Evolutionary conservation across 2,888 invertebrate species (phyloP).

Genomic region (Brassicogethes aeneus): DNA sequence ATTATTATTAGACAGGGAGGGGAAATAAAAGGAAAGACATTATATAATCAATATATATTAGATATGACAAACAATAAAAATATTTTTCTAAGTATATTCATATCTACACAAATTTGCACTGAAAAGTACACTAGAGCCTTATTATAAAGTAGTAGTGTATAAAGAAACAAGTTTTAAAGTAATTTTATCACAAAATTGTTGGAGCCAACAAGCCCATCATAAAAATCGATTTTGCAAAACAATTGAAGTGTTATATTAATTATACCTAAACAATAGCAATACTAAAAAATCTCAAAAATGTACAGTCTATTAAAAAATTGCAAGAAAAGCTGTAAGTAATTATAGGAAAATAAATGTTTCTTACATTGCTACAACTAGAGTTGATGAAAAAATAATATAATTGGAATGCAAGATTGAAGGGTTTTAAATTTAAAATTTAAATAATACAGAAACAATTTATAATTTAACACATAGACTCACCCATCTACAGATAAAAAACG

Average conservation of each 20-base stretch:
- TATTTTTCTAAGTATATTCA: conserved; percentile 8
- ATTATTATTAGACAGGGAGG: too few species aligned
- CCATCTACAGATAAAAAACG: neutral
- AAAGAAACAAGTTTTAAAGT: neutral
- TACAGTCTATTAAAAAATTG: conserved; percentile 1
- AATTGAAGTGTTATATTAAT: neutral
- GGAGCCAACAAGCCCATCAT: conserved; percentile 1
- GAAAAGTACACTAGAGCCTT: conserved; percentile 1
- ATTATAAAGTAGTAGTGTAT: neutral
- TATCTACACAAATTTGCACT: conserved; percentile 9
- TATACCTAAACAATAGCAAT: neutral
- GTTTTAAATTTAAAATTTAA: neutral
- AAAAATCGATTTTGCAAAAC: neutral
- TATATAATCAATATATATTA: conserved; percentile 14
- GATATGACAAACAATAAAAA: conserved; percentile 15
- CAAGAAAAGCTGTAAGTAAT: neutral
- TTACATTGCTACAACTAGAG: too few species aligned
- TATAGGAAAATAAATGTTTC: too few species aligned
- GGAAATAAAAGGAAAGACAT: too few species aligned
- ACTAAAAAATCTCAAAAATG: neutral
- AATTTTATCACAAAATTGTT: neutral
- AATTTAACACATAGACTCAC: neutral
- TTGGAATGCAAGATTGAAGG: conserved; percentile 1
- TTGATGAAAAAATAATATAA: neutral
- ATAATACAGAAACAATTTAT: neutral